Evolutionary conservation across 2,888 invertebrate species (phyloP).

Genomic region (Trichopria drosophilae): DNA sequence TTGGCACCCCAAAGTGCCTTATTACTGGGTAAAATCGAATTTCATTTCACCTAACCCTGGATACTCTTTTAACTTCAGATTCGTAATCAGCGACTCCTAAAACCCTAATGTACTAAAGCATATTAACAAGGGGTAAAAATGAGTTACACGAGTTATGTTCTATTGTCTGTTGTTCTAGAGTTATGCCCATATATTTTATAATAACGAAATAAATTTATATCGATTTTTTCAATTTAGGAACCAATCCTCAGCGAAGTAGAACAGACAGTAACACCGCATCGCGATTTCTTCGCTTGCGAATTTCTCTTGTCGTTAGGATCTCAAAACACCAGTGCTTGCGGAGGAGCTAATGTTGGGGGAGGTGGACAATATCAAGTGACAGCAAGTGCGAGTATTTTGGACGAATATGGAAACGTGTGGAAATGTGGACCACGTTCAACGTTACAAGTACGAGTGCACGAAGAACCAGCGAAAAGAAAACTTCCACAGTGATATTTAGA

Average conservation of each 20-base stretch:
- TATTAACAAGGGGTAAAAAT: too few relatives aligned
- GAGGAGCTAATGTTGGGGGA: conserved; percentile 41
- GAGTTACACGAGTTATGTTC: too few relatives aligned
- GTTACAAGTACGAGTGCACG: conserved; percentile 75
- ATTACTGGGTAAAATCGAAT: too few relatives aligned
- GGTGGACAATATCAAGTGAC: conserved; percentile 76
- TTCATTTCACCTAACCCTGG: too few relatives aligned
- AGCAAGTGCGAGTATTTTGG: conserved; percentile 83
- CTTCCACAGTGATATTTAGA: conserved; percentile 44
- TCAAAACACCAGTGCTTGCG: conserved; percentile 35
- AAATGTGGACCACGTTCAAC: conserved; percentile 84
- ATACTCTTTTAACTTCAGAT: too few relatives aligned
- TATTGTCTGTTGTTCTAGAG: too few relatives aligned
- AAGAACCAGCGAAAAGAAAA: conserved; percentile 61
- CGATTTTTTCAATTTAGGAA: conserved; percentile 52
- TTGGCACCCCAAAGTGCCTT: too few relatives aligned
- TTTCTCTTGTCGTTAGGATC: conserved; percentile 75
- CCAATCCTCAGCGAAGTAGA: conserved; percentile 62
- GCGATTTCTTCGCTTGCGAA: conserved; percentile 89
- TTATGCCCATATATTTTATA: too few relatives aligned
- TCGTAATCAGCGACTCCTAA: too few relatives aligned
- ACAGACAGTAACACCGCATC: conserved; percentile 85
- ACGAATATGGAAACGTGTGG: conserved; percentile 83
- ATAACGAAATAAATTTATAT: too few relatives aligned
- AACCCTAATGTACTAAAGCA: too few relatives aligned